Evolutionary conservation across 2,113 vertebrate species (phyloP).

Genomic region (Atractosteus spatula): DNA sequence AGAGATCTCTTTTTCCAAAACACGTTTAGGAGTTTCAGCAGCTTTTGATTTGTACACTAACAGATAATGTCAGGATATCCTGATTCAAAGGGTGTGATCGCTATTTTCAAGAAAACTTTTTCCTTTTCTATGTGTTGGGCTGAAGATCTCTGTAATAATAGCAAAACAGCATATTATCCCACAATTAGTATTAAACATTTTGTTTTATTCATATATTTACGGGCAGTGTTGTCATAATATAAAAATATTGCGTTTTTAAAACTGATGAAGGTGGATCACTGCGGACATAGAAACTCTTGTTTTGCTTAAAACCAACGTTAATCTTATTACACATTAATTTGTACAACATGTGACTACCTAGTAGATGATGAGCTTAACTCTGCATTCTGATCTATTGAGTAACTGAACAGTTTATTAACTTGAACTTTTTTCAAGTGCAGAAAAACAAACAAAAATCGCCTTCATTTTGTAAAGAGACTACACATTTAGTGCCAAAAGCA

Average conservation of each 20-base stretch:
- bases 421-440: too few relatives aligned
- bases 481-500: background rate
- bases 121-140: background rate
- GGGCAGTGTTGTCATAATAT: too few relatives aligned
- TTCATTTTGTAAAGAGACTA: background rate
- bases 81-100: conserved; percentile 16
- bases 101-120: conserved; percentile 15
- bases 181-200: too few relatives aligned
- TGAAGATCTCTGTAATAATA: background rate
- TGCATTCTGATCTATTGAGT: conserved; percentile 41
- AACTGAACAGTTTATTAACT: conserved; percentile 33
- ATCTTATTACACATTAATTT: conserved; percentile 64
- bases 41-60: conserved; percentile 25
- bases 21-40: conserved; percentile 8
- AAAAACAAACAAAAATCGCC: too few relatives aligned
- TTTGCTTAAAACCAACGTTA: conserved; percentile 54
- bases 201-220: too few relatives aligned
- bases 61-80: conserved; percentile 42
- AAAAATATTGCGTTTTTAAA: too few relatives aligned
- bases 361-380: conserved; percentile 54
- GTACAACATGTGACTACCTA: conserved; percentile 53
- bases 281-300: conserved; percentile 27
- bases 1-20: too few relatives aligned
- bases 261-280: background rate
- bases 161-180: too few relatives aligned